phyloP scores from a whole-genome alignment of 2,888 invertebrate species.

The Mythimna loreyi region DNA sequence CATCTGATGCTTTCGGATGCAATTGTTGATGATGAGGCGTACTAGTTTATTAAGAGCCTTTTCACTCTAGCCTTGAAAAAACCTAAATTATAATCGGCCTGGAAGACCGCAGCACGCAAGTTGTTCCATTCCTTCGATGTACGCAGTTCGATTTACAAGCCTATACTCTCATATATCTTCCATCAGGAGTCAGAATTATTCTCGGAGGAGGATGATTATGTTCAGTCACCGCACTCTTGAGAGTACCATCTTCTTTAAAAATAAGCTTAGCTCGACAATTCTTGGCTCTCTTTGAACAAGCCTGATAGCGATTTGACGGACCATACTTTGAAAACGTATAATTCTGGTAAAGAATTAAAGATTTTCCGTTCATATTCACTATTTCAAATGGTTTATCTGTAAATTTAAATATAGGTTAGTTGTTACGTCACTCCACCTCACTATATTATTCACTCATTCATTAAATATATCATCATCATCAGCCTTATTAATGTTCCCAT shows the following conservation, averaged over 20 bases:
- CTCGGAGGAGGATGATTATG: conserved; percentile 69
- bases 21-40: no score
- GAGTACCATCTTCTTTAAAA: conserved; percentile 54
- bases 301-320: conserved; percentile 33
- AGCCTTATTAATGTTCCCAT: no score
- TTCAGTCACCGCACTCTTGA: conserved; percentile 46
- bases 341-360: conserved; percentile 46
- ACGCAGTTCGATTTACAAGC: no score
- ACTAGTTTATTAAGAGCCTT: no score
- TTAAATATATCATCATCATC: no score
- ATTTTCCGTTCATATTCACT: conserved; percentile 40
- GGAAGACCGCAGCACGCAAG: no score
- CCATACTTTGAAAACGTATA: conserved; percentile 61
- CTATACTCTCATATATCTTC: conserved; percentile 20
- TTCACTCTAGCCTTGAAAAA: no score
- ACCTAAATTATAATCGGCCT: no score
- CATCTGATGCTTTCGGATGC: no score
- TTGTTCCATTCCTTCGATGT: no score
- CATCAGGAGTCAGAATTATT: conserved; percentile 25
- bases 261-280: conserved; percentile 65
- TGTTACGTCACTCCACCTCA: no score
- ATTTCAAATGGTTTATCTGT: conserved; percentile 38
- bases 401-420: conserved; percentile 11
- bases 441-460: no score
- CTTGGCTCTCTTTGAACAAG: conserved; percentile 57